Evolutionary conservation across 1,140 invertebrate species (phyloP).

Genomic region (Drosophila novamexicana): DNA sequence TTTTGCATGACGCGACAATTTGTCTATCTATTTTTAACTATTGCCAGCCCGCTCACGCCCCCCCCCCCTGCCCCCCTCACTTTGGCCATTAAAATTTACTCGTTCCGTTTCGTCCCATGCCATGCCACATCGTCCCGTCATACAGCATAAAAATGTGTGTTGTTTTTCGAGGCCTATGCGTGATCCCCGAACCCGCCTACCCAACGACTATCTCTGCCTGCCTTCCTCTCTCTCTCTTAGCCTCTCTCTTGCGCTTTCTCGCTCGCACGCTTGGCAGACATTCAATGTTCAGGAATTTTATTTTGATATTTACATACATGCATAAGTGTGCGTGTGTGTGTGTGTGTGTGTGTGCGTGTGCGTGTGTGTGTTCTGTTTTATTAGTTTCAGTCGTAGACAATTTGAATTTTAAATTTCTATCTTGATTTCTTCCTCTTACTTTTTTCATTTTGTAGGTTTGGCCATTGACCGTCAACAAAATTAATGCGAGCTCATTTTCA

Average conservation of each 20-base stretch:
- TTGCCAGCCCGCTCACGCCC: conserved; percentile 20
- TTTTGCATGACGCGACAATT: conserved; percentile 76
- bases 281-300: conserved; percentile 71
- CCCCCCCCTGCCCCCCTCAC: background rate
- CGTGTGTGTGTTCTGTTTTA: conserved; percentile 10
- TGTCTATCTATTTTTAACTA: conserved; percentile 76
- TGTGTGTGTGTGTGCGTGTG: conserved; percentile 24
- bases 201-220: background rate
- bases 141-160: conserved; percentile 34
- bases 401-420: conserved; percentile 67
- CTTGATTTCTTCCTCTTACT: conserved; percentile 30
- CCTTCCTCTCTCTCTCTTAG: background rate
- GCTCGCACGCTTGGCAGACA: conserved; percentile 47
- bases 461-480: conserved; percentile 52
- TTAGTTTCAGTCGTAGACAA: conserved; percentile 52
- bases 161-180: conserved; percentile 65
- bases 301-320: conserved; percentile 59
- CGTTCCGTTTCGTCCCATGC: conserved; percentile 34
- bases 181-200: conserved; percentile 7
- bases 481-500: conserved; percentile 44
- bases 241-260: background rate
- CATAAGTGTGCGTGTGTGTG: conserved; percentile 7
- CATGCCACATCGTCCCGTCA: conserved; percentile 25
- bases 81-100: conserved; percentile 27
- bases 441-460: conserved; percentile 35